Conservation (phyloP, 2,113 vertebrate genomes). For the Anolis sagrei region DNA sequence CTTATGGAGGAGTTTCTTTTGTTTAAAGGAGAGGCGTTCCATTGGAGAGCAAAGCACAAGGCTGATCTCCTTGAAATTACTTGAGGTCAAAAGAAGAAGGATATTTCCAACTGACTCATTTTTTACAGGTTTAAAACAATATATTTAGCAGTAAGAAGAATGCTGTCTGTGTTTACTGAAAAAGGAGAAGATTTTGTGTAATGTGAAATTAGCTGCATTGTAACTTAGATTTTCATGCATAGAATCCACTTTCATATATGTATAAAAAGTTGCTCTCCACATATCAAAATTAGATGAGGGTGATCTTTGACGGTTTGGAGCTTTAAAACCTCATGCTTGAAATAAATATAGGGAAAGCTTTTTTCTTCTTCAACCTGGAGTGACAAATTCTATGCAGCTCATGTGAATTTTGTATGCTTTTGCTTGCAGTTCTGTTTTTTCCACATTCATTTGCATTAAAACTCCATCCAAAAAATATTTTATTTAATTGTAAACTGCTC, state of each 20-base stretch:
- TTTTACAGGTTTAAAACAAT: background rate
- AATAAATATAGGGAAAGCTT: background rate
- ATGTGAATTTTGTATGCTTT: background rate
- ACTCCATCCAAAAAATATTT: background rate
- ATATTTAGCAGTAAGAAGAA: background rate
- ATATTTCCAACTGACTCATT: background rate
- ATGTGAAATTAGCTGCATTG: background rate
- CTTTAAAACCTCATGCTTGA: background rate
- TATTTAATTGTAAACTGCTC: background rate
- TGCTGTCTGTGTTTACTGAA: too few relatives aligned
- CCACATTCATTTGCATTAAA: background rate
- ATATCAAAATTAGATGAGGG: background rate
- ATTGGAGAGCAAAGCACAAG: background rate
- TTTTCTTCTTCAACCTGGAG: background rate
- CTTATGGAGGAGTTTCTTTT: slow-evolving; percentile 28
- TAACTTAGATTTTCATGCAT: background rate
- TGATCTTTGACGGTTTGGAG: background rate
- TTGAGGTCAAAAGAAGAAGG: background rate
- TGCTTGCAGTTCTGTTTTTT: background rate
- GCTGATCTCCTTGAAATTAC: background rate
- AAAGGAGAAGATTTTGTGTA: background rate
- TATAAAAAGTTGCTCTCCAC: too few relatives aligned
- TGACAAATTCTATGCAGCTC: too few relatives aligned
- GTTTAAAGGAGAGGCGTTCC: background rate
- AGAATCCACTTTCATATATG: background rate